Percentiles rank a stretch among this genome's conserved stretches.
Evolutionary conservation across 2,888 invertebrate genomes (phyloP).

Genomic region (Tipula unca): DNA sequence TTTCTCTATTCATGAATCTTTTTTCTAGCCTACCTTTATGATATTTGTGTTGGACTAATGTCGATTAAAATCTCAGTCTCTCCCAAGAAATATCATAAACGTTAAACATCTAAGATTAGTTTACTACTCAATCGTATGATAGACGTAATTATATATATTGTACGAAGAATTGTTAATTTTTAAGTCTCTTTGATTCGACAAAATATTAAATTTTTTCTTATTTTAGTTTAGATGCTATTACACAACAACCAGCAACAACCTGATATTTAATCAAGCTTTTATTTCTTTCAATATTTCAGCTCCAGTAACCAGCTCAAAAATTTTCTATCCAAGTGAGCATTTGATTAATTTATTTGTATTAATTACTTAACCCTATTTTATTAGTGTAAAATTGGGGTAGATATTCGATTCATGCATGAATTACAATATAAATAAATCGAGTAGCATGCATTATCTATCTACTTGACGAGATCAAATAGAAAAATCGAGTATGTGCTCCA

Average conservation of each 20-base stretch:
- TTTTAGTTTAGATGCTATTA: background rate
- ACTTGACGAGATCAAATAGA: background rate
- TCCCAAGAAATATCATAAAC: no score
- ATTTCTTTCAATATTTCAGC: constrained; percentile 14
- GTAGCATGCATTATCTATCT: background rate
- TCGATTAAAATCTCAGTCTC: no score
- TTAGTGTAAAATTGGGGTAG: constrained; percentile 1
- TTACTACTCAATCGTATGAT: no score
- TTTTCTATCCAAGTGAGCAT: background rate
- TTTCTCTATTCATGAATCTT: no score
- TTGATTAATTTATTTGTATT: background rate
- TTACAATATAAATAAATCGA: no score
- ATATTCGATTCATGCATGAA: background rate
- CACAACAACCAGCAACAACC: background rate
- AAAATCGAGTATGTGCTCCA: background rate
- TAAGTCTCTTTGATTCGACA: no score
- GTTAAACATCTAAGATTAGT: no score
- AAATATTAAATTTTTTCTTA: background rate
- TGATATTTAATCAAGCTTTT: background rate
- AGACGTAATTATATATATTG: no score
- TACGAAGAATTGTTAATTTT: no score
- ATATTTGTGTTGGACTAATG: no score
- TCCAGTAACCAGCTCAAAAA: background rate
- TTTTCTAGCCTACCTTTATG: no score
- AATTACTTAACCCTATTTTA: background rate